phyloP scores from a whole-genome alignment of 92 coral and sea anemone genomes.

The Phymanthus crucifer region DNA sequence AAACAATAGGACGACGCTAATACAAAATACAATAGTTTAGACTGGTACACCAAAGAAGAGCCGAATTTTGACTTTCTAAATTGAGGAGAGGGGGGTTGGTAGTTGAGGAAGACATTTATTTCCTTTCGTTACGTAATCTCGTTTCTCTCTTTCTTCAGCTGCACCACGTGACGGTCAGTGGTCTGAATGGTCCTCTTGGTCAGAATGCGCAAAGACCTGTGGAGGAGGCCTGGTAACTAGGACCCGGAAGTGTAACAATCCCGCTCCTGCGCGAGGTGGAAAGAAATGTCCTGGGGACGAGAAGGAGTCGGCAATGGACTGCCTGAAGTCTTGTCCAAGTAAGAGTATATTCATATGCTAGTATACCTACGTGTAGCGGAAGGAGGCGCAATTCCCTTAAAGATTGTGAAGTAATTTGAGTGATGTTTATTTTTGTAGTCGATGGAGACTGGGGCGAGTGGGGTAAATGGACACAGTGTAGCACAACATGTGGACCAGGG shows the following conservation, averaged over 20 bases:
- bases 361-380: no score
- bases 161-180: slow-evolving; percentile 78
- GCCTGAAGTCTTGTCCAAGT: slow-evolving; percentile 76
- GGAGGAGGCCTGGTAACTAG: slow-evolving; percentile 73
- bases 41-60: no score
- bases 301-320: slow-evolving; percentile 62
- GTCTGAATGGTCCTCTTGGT: slow-evolving; percentile 79
- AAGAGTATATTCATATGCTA: not conserved
- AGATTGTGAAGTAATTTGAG: no score
- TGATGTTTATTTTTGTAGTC: slow-evolving; percentile 23
- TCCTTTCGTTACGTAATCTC: no score
- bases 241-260: slow-evolving; percentile 60
- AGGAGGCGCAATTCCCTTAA: no score
- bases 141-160: slow-evolving; percentile 20
- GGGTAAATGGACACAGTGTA: slow-evolving; percentile 60
- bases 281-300: slow-evolving; percentile 65
- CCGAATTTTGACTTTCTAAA: no score
- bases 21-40: no score
- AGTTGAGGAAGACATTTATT: no score
- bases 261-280: slow-evolving; percentile 74
- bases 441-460: slow-evolving; percentile 66
- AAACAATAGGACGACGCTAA: no score
- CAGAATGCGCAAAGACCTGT: slow-evolving; percentile 72
- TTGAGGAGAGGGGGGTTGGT: no score
- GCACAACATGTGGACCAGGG: slow-evolving; percentile 64